These are phyloP conservation scores for Egretta garzetta DNA, from an alignment of 2,113 vertebrate genomes.

Conservation along the genomic window DNA sequence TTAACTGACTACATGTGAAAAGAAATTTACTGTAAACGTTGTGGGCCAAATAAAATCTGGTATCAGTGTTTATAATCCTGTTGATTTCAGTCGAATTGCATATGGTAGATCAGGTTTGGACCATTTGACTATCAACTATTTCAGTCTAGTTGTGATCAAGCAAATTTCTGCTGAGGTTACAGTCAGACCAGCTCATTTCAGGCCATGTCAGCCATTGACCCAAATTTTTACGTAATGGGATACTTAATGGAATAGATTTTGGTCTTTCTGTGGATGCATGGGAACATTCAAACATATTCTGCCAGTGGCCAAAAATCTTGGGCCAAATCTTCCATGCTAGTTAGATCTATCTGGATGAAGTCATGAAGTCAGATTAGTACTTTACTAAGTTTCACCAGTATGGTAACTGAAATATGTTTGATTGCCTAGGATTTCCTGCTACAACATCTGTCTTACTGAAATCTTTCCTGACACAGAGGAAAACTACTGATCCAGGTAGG, in stretches of 20 bases:
- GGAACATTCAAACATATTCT: background rate
- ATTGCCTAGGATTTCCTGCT: background rate
- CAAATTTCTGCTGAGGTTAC: background rate
- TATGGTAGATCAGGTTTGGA: background rate
- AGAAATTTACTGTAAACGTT: background rate
- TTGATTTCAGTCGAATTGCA: background rate
- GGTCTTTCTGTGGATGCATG: background rate
- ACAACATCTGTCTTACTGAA: background rate
- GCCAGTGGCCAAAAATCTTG: background rate
- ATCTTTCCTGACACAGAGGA: background rate
- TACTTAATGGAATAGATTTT: background rate
- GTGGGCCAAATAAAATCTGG: background rate
- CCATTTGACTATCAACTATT: background rate
- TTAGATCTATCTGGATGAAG: background rate
- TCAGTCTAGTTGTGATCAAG: background rate
- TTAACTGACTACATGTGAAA: background rate
- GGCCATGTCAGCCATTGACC: background rate
- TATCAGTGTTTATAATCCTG: background rate
- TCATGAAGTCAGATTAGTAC: background rate
- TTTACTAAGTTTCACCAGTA: background rate
- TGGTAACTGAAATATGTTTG: background rate
- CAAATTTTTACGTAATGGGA: background rate
- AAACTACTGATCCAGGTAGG: background rate
- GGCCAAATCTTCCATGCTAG: background rate
- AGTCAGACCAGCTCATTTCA: background rate